Evolutionary conservation across 2,797 vertebrate genomes (phyloP).

Genomic region (Sebastes aleutianus): DNA sequence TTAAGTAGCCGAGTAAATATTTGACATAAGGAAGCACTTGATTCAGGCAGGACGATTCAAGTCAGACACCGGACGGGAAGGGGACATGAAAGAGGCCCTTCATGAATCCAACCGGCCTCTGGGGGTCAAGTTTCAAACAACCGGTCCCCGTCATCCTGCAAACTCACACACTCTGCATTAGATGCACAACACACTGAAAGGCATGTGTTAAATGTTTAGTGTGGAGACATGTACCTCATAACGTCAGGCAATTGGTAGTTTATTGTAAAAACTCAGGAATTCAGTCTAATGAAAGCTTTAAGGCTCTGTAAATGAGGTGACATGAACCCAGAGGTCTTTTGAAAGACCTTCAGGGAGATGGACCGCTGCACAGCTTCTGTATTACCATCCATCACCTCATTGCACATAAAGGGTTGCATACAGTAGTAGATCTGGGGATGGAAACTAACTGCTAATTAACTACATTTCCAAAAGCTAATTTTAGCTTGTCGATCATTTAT

Average conservation of each 20-base stretch:
- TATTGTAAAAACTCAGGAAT: constrained; percentile 74
- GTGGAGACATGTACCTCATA: constrained; percentile 40
- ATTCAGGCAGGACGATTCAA: constrained; percentile 65
- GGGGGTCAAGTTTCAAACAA: constrained; percentile 71
- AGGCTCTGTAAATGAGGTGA: constrained; percentile 68
- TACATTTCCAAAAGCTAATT: neutral
- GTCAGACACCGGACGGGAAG: constrained; percentile 68
- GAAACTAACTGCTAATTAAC: neutral
- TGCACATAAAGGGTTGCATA: neutral
- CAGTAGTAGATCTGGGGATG: neutral
- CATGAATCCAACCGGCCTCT: constrained; percentile 59
- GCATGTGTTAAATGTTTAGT: constrained; percentile 52
- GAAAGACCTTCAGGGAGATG: constrained; percentile 46
- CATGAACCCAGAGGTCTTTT: constrained; percentile 50
- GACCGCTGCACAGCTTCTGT: neutral
- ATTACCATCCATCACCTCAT: neutral
- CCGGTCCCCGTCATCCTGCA: constrained; percentile 44
- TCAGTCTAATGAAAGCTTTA: constrained; percentile 70
- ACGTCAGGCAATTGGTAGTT: constrained; percentile 47
- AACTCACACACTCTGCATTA: constrained; percentile 21
- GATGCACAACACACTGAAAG: constrained; percentile 35
- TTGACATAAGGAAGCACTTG: constrained; percentile 81
- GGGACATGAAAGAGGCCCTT: constrained; percentile 76
- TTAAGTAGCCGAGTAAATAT: constrained; percentile 69
- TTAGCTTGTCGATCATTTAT: neutral